Base-by-base conservation (phyloP, 1,140 invertebrate genomes). In the Meloidogyne hapla region DNA sequence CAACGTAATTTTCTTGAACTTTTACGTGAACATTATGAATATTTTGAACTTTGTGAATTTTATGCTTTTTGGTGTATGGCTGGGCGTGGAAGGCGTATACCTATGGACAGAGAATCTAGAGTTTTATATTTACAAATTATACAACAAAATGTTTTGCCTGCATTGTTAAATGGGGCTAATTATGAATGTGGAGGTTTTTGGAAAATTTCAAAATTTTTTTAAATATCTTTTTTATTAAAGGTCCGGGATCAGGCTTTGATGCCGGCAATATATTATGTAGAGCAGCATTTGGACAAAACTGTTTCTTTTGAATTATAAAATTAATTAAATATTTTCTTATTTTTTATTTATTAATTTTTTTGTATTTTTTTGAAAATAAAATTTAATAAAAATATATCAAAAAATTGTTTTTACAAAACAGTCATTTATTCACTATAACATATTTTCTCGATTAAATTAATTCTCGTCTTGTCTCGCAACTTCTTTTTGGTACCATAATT, bases 11-110 rank as follows among this genome's bases (percentile, higher is more conserved):
- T 79, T 62, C 42, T 79, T 3, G 48, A 72, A 56, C 40, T 79
- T 18, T 62, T 79, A 21, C 68, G 74, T 40, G 70, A 79, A 38
- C 26, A 74, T 62, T 79, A 79, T 28, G 78, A 79, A 42, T 69
- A 79, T 8, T 79, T 79, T 48, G 78, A 79, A 42, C 45, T 79
- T 6, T 79, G 78, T 65, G 78, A 79, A 68, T 74, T 79, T 21
- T 79, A 79, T 48, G 69, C 78, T 13, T 79, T 79, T 73, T 79
- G 78, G 78, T 79, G 78, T 74, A 72, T 69, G 26, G 75, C 63
- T 8, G 78, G 76, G 15, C 25, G 28, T 13, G 48, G 75, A 38
- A 33, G 70, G 66, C 67, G 68, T 12, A 79, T 79, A 38, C 61
- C 61, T n/a, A 79, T 74, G 77, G 76, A 71, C 9, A 33, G 45